These are phyloP conservation scores for Pristionchus japonicus DNA, from an alignment of 2,888 invertebrate genomes.

Conservation along the genomic window DNA sequence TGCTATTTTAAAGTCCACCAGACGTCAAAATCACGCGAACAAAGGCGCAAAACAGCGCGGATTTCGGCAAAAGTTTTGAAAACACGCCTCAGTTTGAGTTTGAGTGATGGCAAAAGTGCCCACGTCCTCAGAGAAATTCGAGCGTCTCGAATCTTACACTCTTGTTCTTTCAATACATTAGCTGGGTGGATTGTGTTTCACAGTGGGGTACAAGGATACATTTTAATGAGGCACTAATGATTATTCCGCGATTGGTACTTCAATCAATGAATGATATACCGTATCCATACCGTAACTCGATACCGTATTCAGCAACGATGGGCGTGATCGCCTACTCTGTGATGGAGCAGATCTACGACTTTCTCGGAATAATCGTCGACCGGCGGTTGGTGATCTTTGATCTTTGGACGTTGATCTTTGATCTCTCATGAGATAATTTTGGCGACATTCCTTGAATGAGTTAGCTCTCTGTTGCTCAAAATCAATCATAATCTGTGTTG, in stretches of 20 bases:
- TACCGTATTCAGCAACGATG: conserved; percentile 11
- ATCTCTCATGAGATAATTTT: no score
- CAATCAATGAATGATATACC: no score
- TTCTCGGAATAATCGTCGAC: neutral
- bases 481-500: neutral
- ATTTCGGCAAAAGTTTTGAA: neutral
- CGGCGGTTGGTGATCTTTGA: neutral
- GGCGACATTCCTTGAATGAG: no score
- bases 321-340: neutral
- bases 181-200: no score
- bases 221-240: no score
- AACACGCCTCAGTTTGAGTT: neutral
- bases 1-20: neutral
- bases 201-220: no score
- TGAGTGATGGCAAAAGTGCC: neutral
- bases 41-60: neutral
- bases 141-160: neutral
- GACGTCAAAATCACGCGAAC: neutral
- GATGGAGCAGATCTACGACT: neutral
- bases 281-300: neutral
- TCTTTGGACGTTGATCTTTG: neutral
- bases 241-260: no score
- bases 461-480: no score
- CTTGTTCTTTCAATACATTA: no score
- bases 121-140: neutral